Percentiles rank a stretch among this genome's conserved stretches.
Conservation (phyloP, 2,113 vertebrate genomes). For the Kobus ellipsiprymnus region DNA sequence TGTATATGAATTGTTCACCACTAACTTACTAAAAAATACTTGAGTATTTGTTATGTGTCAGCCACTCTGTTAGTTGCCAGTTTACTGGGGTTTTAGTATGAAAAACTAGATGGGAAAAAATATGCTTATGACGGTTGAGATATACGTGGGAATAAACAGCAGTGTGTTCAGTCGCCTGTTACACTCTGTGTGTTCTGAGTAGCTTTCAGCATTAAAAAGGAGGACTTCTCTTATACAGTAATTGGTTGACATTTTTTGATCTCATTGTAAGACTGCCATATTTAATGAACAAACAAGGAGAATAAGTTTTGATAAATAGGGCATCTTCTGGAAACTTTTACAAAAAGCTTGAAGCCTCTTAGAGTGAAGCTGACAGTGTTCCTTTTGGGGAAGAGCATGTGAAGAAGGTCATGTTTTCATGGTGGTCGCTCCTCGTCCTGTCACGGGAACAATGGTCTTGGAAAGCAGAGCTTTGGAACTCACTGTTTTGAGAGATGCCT, state of each 20-base stretch:
- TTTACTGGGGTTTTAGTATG: background rate
- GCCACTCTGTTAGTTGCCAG: background rate
- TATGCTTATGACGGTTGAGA: conserved; percentile 62
- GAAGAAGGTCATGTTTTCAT: conserved; percentile 79
- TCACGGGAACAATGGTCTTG: conserved; percentile 76
- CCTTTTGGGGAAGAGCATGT: conserved; percentile 76
- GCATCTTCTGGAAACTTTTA: conserved; percentile 77
- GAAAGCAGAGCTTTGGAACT: conserved; percentile 68
- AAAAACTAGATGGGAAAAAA: background rate
- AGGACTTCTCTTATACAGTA: conserved; percentile 73
- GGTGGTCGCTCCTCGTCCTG: conserved; percentile 76
- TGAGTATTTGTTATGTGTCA: background rate
- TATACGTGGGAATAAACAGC: conserved; percentile 72
- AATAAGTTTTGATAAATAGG: conserved; percentile 82
- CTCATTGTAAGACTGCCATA: conserved; percentile 73
- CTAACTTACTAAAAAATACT: background rate
- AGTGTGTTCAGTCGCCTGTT: conserved; percentile 71
- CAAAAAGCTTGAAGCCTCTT: conserved; percentile 76
- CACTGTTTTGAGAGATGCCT: conserved; percentile 64
- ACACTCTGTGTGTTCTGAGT: conserved; percentile 71
- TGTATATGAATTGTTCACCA: conserved; percentile 57
- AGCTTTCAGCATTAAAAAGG: conserved; percentile 74
- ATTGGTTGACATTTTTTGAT: conserved; percentile 80
- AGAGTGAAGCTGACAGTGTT: conserved; percentile 77
- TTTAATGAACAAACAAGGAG: conserved; percentile 80